A percentile compares a stretch with the other conserved stretches of the same genome.
Evolutionary conservation across 2,888 invertebrate species (phyloP).

Genomic region (Muschampia plurimacula): DNA sequence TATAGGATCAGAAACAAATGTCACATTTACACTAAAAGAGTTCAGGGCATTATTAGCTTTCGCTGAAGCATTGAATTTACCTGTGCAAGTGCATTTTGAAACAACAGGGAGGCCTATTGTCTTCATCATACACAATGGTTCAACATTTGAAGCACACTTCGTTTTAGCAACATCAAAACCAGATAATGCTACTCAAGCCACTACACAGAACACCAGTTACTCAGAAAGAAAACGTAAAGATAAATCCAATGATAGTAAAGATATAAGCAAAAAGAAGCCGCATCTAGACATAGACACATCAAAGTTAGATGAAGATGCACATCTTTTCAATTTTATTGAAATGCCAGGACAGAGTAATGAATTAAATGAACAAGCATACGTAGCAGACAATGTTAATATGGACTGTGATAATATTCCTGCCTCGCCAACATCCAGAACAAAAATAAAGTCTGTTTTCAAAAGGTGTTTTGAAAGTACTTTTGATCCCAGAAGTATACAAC

Average conservation of each 20-base stretch:
- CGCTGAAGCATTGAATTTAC: conserved; percentile 90
- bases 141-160: conserved; percentile 91
- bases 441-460: conserved; percentile 88
- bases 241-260: conserved; percentile 50
- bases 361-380: conserved; percentile 41
- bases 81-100: conserved; percentile 90
- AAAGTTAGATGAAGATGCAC: conserved; percentile 79
- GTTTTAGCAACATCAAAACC: conserved; percentile 92
- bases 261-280: conserved; percentile 70
- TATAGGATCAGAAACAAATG: conserved; percentile 87
- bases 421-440: conserved; percentile 86
- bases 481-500: conserved; percentile 85
- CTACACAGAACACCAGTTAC: conserved; percentile 70
- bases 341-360: conserved; percentile 63
- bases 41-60: conserved; percentile 92
- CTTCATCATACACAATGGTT: conserved; percentile 89
- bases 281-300: conserved; percentile 71
- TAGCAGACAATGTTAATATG: conserved; percentile 49
- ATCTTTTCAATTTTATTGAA: conserved; percentile 79
- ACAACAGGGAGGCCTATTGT: conserved; percentile 92
- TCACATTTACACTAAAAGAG: conserved; percentile 95
- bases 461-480: conserved; percentile 91
- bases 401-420: conserved; percentile 83
- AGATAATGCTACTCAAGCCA: conserved; percentile 72
- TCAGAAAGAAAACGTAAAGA: conserved; percentile 65